These are phyloP conservation scores for Papilio dardanus DNA, from an alignment of 1,140 invertebrate genomes.

Conservation along the genomic window DNA sequence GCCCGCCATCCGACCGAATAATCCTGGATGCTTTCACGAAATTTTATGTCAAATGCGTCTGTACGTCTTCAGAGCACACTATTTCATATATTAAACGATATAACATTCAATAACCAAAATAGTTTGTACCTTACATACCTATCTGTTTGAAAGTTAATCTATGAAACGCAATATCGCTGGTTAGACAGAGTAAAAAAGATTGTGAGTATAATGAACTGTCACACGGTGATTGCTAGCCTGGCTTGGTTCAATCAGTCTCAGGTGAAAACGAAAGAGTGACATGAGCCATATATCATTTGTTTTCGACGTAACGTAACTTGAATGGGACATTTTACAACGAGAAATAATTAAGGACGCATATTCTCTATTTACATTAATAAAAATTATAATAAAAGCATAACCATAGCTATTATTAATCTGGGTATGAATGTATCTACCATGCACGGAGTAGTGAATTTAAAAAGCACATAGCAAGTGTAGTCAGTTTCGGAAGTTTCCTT, in stretches of 20 bases:
- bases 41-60: slow-evolving; percentile 16
- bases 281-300: neutral
- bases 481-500: neutral
- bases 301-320: neutral
- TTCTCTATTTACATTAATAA: neutral
- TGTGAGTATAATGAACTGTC: slow-evolving; percentile 8
- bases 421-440: neutral
- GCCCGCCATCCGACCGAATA: slow-evolving; percentile 25
- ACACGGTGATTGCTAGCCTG: slow-evolving; percentile 13
- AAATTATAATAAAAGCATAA: neutral
- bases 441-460: slow-evolving; percentile 6
- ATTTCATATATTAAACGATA: slow-evolving; percentile 8
- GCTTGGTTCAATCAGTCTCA: slow-evolving; percentile 22
- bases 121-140: slow-evolving; percentile 5
- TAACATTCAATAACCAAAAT: neutral
- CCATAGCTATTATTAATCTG: neutral
- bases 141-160: slow-evolving; percentile 23
- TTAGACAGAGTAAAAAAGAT: slow-evolving; percentile 5
- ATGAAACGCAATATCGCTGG: slow-evolving; percentile 24
- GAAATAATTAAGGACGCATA: too few relatives aligned
- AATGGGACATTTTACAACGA: neutral
- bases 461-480: neutral
- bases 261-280: slow-evolving; percentile 17
- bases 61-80: neutral
- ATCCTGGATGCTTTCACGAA: slow-evolving; percentile 23